Base-by-base conservation (phyloP, 2,888 invertebrate genomes). In the Melieria crassipennis region DNA sequence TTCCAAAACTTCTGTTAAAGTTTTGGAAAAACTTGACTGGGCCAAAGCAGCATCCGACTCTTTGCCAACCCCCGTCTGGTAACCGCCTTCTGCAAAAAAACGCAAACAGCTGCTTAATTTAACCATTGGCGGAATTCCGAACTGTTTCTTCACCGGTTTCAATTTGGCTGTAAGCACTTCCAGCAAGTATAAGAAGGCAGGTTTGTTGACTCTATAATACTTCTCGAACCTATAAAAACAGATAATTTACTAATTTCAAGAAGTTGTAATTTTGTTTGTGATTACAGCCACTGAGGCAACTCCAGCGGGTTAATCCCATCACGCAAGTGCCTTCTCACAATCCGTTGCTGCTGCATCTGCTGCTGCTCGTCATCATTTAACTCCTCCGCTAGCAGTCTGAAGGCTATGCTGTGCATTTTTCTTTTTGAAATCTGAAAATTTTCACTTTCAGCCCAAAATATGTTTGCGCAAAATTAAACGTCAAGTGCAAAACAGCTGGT, bases 1-100 rank as follows among this genome's bases (percentile, higher is more conserved):
- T n/a, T n/a, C n/a, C n/a, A n/a, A n/a, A n/a, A n/a, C n/a, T n/a
- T n/a, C n/a, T n/a, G n/a, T n/a, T 30, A 43, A n/a, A 5, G 45
- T n/a, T 30, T 57, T 57, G 57, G 9, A 45, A 45, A 61, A 61
- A 43, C 4, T 61, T 4, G 61, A 11, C 11, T 61, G 61, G 45
- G 45, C 43, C 46, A 42, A 43, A 43, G 60, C 7, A 6, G 16
- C 43, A 42, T 42, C 43, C 7, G 7, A n/a, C 7, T 60, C 43
- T 42, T 60, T 60, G 1, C 60, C 43, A 10, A 60, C 10, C 10
- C 60, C 43, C n/a, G 60, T 42, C n/a, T 60, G 60, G 30, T 30
- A 30, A 30, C 30, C 30, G 30, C 30, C 30, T 30, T 30, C 30
- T 1, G 30, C 30, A 30, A n/a, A 10, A 50, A 50, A 9, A 10